Base-by-base conservation (phyloP, 2,113 vertebrate genomes). In the Monopterus albus region DNA sequence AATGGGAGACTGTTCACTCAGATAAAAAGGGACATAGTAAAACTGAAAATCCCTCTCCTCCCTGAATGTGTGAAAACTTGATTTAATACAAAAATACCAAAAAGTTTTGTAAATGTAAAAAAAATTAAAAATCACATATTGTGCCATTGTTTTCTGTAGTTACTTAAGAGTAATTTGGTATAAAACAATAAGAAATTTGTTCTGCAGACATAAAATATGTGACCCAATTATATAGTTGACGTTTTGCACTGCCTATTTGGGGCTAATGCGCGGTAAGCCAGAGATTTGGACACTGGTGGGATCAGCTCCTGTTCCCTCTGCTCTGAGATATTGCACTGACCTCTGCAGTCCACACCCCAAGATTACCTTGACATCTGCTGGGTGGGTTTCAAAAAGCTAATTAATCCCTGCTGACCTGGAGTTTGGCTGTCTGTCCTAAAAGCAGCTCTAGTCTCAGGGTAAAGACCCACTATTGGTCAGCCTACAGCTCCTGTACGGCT, bases 301-400 rank as follows among this genome's bases (percentile, higher is more conserved):
- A 83, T 85, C 70, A 60, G 73, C 75, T 71, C 76, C 70, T 70
- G 46, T 59, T 81, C 82, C 79, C 78, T 76, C 65, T 63, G 81
- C 76, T 72, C 58, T 73, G 69, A 89, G 87, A 92, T 89, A 92
- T 92, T 91, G 83, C 87, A 53, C 71, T 92, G 92, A 92, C 91
- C 92, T 90, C 91, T 82, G 82, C 55, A 81, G 86, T 79, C 75
- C 12, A 58, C 84, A 83, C 78, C 75, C 81, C 83, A 77, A 91
- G 90, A 92, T 92, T 91, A 92, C 93, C 88, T 92, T 92, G 89
- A 91, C 92, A 92, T 92, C 88, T 92, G 88, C 77, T 81, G 86
- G 84, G 86, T 58, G 79, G 88, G 72, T 87, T 90, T 89, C 85
- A 83, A 78, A 88, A 90, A 92, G 89, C 91, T 94, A 92, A 94